Conservation (phyloP, 2,113 vertebrate species). For the Mormyrus iriodes region DNA sequence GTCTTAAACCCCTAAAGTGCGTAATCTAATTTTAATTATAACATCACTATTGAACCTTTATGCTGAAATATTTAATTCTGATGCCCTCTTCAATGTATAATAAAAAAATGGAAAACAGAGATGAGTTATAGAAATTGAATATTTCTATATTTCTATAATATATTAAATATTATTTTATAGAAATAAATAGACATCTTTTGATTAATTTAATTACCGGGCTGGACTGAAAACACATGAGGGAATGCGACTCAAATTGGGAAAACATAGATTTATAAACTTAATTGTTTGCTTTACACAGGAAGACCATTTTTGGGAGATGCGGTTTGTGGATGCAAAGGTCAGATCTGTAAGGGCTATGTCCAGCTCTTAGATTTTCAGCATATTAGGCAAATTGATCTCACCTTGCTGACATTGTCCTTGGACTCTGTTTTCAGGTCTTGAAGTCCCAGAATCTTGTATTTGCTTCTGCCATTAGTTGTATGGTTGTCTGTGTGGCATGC, state of each 20-base stretch:
- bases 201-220: not conserved
- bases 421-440: slow-evolving; percentile 74
- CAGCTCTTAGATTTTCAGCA: not conserved
- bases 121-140: too few relatives aligned
- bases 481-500: slow-evolving; percentile 71
- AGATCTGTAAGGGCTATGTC: not conserved
- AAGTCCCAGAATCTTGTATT: slow-evolving; percentile 70
- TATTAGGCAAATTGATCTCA: slow-evolving; percentile 45
- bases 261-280: not conserved
- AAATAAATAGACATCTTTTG: too few relatives aligned
- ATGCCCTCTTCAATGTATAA: not conserved
- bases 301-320: not conserved
- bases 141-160: too few relatives aligned
- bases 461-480: slow-evolving; percentile 69
- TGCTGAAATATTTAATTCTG: not conserved
- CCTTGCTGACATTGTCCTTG: slow-evolving; percentile 78
- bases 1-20: not conserved
- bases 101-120: not conserved
- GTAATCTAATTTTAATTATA: not conserved
- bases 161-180: too few relatives aligned
- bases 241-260: not conserved
- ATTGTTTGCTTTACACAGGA: not conserved
- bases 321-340: not conserved
- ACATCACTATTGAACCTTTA: not conserved
- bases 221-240: not conserved